These are phyloP conservation scores for Myotis vivesi DNA, from an alignment of 2,797 vertebrate genomes.

Conservation along the genomic window DNA sequence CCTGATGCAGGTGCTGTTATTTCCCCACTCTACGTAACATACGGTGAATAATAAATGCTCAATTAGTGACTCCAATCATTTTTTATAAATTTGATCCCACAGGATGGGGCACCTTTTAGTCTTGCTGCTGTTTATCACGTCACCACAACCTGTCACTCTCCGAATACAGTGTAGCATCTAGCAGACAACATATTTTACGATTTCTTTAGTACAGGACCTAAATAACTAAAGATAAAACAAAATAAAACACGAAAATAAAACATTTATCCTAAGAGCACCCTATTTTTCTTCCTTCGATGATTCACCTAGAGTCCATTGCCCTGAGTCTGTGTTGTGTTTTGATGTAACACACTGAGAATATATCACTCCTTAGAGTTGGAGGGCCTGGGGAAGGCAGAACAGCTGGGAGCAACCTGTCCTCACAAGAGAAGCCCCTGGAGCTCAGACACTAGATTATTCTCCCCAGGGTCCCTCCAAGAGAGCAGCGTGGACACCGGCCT, in stretches of 20 bases:
- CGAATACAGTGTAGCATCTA: not conserved
- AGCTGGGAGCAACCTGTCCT: not conserved
- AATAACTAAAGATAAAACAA: not conserved
- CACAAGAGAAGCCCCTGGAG: not conserved
- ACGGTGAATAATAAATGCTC: not conserved
- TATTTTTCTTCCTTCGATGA: not conserved
- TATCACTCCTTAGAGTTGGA: not conserved
- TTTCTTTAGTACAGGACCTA: not conserved
- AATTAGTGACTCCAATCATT: not conserved
- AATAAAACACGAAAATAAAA: not conserved
- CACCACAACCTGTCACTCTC: not conserved
- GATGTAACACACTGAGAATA: not conserved
- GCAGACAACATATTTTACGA: not conserved
- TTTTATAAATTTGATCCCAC: not conserved
- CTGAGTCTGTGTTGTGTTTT: not conserved
- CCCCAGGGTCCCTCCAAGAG: not conserved
- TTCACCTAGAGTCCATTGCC: not conserved
- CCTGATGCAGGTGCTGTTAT: not conserved
- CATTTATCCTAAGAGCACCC: not conserved
- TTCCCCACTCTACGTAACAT: not conserved
- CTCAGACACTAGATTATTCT: not conserved
- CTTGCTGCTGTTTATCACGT: not conserved
- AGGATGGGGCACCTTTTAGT: not conserved
- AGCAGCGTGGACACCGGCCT: not conserved
- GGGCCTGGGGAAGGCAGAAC: too few species aligned